Evolutionary conservation across 2,113 vertebrate genomes (phyloP), one percentile per base, ranked within the genome.

Genomic region (Myotis brandtii): DNA sequence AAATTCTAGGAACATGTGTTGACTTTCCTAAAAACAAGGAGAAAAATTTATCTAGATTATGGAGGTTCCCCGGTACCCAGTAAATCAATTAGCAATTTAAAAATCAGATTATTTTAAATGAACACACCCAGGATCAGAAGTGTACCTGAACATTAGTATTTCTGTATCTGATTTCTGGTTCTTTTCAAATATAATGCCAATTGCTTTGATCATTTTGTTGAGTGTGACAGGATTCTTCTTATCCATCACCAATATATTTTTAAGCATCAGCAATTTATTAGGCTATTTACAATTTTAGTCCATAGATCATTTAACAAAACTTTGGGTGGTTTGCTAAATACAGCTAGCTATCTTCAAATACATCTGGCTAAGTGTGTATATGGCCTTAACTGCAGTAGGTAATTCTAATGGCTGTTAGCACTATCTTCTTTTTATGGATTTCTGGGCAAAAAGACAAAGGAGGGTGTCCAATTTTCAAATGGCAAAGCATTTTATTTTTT

Each of bases 381-480:
- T 37, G 27, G 54, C 43, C 40, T 96, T 56, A 62, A 67, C 59
- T 70, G 20, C 7, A 34, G 7, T 17, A 12, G 70, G 50, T 73
- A 83, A 85, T 81, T 91, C 54, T 88, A 93, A 66, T 43, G 73
- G 9, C 85, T 79, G 0, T 77, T n/a, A 62, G 17, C 50, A 17
- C 10, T 82, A 13, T 21, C 9, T 73, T 43, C 3, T 93, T 97
- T 97, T 81, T 77, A 94, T 76, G 59, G 17, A 9, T 73, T 52
- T 85, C 46, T 82, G 34, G 70, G 27, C 30, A 95, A 59, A 75
- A 56, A 95, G 56, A 95, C 25, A 52, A 93, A 89, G 66, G 95
- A 96, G 6, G 13, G 37, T 48, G 92, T 95, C 95, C 12, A 16
- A 92, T 96, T 91, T 54, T 82, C 64, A 93, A 97, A 96, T 75